Evolutionary conservation across 2,797 vertebrate species (phyloP), one percentile per base, ranked within the genome.

Genomic region (Rhyacichthys aspro): DNA sequence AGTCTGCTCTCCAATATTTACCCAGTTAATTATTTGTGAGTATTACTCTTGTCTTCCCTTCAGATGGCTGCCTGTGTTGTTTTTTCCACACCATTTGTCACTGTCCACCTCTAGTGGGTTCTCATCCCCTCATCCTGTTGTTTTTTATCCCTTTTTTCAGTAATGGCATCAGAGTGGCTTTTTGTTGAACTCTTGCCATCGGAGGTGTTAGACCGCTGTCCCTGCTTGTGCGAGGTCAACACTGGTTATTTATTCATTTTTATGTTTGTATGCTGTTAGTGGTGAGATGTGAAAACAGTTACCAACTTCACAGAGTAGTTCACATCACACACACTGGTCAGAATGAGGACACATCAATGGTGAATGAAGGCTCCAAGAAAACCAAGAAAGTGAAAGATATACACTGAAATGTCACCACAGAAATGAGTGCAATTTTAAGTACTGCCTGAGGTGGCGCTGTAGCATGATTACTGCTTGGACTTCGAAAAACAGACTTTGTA

Each of bases 21-120:
- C 89, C 87, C 91, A 93, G 90, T 92, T 93, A 92, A 93, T 92
- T 92, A 93, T 93, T 92, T 92, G 90, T 91, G 91, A 92, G 91
- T 89, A 91, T 92, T 92, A 91, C 89, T 92, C 88, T 88, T 90
- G 90, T 92, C 90, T 88, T 92, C 85, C 88, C 84, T 86, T 91
- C 87, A 89, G 89, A 91, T 88, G 88, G 86, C 87, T 89, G 90
- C 86, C 76, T 86, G 79, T 91, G 89, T 89, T 90, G 84, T 90
- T 91, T 91, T 89, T 92, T 92, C 88, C 89, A 90, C 90, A 89
- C 85, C 90, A 91, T 93, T 92, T 92, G 87, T 91, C 92, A 90
- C 86, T 86, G 89, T 92, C 89, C 90, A 87, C 86, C 87, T 88
- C 89, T 89, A 74, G 86, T 80, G 85, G 84, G 76, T 86, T 84